A percentile compares a stretch with the other conserved stretches of the same genome.
Evolutionary conservation across 2,888 invertebrate genomes (phyloP).

Genomic region (Pheosia gnoma): DNA sequence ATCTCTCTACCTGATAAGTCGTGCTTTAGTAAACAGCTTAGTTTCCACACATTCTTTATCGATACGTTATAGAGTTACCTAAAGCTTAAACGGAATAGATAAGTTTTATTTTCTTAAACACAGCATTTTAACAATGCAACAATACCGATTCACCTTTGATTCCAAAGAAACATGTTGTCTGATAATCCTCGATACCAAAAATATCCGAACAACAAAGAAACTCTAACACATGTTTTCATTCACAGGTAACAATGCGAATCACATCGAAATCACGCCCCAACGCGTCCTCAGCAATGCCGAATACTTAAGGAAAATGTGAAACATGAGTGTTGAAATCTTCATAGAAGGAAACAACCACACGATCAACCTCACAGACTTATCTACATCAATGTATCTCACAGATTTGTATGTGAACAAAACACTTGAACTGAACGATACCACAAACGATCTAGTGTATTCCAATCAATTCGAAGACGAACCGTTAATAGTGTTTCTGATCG

Average conservation of each 20-base stretch:
- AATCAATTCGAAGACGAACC: slow-evolving; percentile 71
- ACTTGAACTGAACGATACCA: slow-evolving; percentile 64
- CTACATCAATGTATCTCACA: slow-evolving; percentile 78
- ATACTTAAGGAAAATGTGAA: slow-evolving; percentile 60
- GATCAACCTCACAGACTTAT: slow-evolving; percentile 65
- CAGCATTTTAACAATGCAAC: too few relatives aligned
- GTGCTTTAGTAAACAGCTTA: too few relatives aligned
- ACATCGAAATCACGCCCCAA: slow-evolving; percentile 17
- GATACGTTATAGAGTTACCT: too few relatives aligned
- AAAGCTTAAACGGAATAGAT: too few relatives aligned
- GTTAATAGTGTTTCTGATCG: slow-evolving; percentile 84
- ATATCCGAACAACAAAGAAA: neutral
- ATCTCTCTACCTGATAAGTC: too few relatives aligned
- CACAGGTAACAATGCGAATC: slow-evolving; percentile 45
- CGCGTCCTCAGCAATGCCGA: slow-evolving; percentile 54
- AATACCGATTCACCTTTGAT: too few relatives aligned
- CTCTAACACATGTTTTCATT: slow-evolving; percentile 20
- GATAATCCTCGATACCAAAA: too few relatives aligned
- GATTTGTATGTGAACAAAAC: slow-evolving; percentile 66
- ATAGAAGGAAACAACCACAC: slow-evolving; percentile 65
- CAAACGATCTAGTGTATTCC: slow-evolving; percentile 64
- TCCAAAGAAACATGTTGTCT: neutral
- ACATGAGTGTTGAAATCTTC: slow-evolving; percentile 68
- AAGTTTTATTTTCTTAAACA: too few relatives aligned
- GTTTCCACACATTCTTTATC: too few relatives aligned